Conservation (phyloP, 1,140 invertebrate species). For the Leguminivora glycinivorella region DNA sequence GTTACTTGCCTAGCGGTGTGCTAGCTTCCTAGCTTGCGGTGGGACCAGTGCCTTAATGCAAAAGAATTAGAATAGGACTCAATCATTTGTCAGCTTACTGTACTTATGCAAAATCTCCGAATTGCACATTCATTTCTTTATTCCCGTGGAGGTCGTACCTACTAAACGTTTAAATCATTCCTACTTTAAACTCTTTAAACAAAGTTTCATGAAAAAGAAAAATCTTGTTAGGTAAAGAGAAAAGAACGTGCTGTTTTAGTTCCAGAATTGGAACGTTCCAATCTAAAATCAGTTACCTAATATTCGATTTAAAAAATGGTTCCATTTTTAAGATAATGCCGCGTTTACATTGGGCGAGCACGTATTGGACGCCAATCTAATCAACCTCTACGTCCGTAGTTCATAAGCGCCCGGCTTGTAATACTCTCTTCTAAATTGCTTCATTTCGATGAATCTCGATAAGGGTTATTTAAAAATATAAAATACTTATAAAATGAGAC, state of each 20-base stretch:
- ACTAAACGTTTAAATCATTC: not conserved
- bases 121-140: too few relatives aligned
- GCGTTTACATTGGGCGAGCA: slow-evolving; percentile 37
- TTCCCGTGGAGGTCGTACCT: too few relatives aligned
- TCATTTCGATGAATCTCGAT: not conserved
- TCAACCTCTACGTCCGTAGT: slow-evolving; percentile 32
- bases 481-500: not conserved
- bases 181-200: not conserved
- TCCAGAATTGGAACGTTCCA: slow-evolving; percentile 18
- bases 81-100: too few relatives aligned
- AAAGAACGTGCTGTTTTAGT: slow-evolving; percentile 1
- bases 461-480: not conserved
- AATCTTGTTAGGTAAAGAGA: not conserved
- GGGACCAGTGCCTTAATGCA: too few relatives aligned
- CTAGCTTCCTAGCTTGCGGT: too few relatives aligned
- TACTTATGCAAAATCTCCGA: too few relatives aligned
- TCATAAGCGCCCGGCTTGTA: slow-evolving; percentile 12
- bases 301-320: slow-evolving; percentile 34
- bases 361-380: slow-evolving; percentile 45
- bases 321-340: slow-evolving; percentile 37
- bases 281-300: slow-evolving; percentile 28
- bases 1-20: too few relatives aligned
- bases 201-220: not conserved
- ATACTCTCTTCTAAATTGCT: not conserved
- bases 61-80: too few relatives aligned